A percentile compares a stretch with the other conserved stretches of the same genome.
phyloP scores from a whole-genome alignment of 1,140 invertebrate species.

The Panonychus citri region DNA sequence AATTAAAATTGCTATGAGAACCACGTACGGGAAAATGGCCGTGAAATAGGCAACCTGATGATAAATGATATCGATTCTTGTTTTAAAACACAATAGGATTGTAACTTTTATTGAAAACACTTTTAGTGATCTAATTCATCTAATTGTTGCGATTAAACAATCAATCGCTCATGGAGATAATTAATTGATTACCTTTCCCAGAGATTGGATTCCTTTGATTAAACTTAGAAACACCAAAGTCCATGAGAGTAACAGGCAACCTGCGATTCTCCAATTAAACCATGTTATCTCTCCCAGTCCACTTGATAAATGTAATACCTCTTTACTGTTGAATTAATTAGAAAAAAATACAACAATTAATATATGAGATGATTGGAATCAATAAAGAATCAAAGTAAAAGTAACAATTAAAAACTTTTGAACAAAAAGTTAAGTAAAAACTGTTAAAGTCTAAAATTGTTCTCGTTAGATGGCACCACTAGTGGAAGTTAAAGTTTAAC shows the following conservation, averaged over 20 bases:
- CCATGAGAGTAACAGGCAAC: slow-evolving; percentile 25
- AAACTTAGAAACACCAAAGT: slow-evolving; percentile 24
- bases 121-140: too few species aligned
- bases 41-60: slow-evolving; percentile 36
- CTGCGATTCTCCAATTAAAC: slow-evolving; percentile 22
- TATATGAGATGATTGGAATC: too few species aligned
- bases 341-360: background rate
- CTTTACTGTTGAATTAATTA: background rate
- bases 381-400: too few species aligned
- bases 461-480: too few species aligned
- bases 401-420: too few species aligned
- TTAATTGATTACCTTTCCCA: background rate
- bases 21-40: slow-evolving; percentile 33
- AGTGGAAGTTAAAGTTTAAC: too few species aligned
- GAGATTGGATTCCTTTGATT: slow-evolving; percentile 18
- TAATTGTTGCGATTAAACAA: too few species aligned
- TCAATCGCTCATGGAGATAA: background rate
- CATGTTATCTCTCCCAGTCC: slow-evolving; percentile 8
- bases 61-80: background rate
- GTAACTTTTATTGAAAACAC: too few species aligned
- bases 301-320: slow-evolving; percentile 2
- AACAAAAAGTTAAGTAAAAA: too few species aligned
- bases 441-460: too few species aligned
- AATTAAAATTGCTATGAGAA: slow-evolving; percentile 29
- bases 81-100: too few species aligned